Evolutionary conservation across 1,140 invertebrate species (phyloP).

Genomic region (Formica exsecta): DNA sequence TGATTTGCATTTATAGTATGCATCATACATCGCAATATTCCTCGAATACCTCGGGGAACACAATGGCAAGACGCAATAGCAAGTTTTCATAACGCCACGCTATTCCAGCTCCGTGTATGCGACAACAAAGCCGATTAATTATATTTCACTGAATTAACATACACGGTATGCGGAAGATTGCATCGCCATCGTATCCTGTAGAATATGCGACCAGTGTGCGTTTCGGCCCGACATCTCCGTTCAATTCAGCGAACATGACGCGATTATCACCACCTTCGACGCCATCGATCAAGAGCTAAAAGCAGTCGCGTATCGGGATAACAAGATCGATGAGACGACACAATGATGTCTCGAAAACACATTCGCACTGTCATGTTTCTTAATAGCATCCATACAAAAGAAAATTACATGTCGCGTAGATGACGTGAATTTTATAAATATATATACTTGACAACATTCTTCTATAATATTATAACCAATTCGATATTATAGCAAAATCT

Average conservation of each 20-base stretch:
- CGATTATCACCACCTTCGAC: slow-evolving; percentile 21
- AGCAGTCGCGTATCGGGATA: neutral
- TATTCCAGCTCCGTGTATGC: neutral
- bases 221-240: neutral
- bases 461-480: too few relatives aligned
- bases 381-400: neutral
- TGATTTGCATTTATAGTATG: slow-evolving; percentile 25
- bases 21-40: neutral
- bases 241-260: slow-evolving; percentile 41
- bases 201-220: neutral
- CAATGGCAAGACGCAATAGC: slow-evolving; percentile 22
- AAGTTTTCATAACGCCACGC: neutral
- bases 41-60: neutral
- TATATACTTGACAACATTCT: neutral
- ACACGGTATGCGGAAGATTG: slow-evolving; percentile 24
- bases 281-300: slow-evolving; percentile 15
- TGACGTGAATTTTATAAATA: neutral
- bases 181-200: neutral
- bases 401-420: neutral
- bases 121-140: slow-evolving; percentile 45
- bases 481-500: too few relatives aligned
- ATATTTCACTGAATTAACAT: slow-evolving; percentile 51
- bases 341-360: neutral
- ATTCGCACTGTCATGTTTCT: neutral
- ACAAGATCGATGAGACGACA: neutral